A percentile compares a stretch with the other conserved stretches of the same genome.
These are phyloP conservation scores for Polypterus bichir DNA, from an alignment of 2,113 vertebrate genomes.

Conservation along the genomic window DNA sequence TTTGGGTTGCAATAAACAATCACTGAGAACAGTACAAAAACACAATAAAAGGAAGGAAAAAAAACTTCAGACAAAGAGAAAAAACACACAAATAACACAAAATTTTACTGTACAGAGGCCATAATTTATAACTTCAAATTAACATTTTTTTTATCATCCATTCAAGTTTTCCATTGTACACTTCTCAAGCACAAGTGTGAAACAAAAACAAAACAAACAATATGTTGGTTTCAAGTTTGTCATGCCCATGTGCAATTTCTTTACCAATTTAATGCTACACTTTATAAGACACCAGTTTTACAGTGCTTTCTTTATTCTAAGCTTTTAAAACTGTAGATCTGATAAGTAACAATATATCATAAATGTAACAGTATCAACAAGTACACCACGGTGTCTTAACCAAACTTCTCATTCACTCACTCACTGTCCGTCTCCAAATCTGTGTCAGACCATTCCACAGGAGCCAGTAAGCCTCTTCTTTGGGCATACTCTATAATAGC, in stretches of 20 bases:
- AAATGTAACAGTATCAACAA: not conserved
- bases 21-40: slow-evolving; percentile 23
- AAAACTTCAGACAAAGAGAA: not conserved
- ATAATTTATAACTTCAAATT: slow-evolving; percentile 6
- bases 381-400: slow-evolving; percentile 9
- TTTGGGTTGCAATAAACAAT: slow-evolving; percentile 43
- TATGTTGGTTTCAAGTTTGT: slow-evolving; percentile 43
- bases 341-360: not conserved
- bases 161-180: slow-evolving; percentile 14
- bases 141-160: slow-evolving; percentile 3
- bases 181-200: not conserved
- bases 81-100: slow-evolving; percentile 18
- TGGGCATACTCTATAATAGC: slow-evolving; percentile 57
- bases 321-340: slow-evolving; percentile 11
- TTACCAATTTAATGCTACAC: slow-evolving; percentile 50
- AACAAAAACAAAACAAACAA: not conserved
- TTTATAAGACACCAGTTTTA: slow-evolving; percentile 30
- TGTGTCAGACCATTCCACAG: slow-evolving; percentile 64
- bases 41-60: slow-evolving; percentile 8
- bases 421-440: slow-evolving; percentile 67
- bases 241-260: slow-evolving; percentile 51
- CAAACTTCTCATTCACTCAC: slow-evolving; percentile 18
- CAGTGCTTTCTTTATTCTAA: slow-evolving; percentile 15
- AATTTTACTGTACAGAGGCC: slow-evolving; percentile 16
- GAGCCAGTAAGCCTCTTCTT: slow-evolving; percentile 46